Evolutionary conservation across 2,888 invertebrate genomes (phyloP).

Genomic region (Endotricha flammealis): DNA sequence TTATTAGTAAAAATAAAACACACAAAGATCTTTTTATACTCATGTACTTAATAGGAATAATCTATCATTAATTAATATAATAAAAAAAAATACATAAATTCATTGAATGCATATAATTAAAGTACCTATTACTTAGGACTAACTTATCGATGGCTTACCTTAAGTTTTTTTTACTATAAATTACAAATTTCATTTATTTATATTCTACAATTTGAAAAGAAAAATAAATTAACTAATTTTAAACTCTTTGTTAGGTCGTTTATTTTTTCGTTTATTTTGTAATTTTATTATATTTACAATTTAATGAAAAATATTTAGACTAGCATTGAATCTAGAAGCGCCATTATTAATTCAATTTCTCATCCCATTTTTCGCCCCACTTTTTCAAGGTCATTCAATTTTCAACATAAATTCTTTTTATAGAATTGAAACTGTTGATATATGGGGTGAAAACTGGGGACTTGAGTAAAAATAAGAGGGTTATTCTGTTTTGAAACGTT

Average conservation of each 20-base stretch:
- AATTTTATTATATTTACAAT: constrained; percentile 8
- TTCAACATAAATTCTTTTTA: too few species aligned
- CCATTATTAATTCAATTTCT: too few species aligned
- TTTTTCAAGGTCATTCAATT: too few species aligned
- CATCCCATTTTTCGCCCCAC: too few species aligned
- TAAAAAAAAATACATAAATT: constrained; percentile 74
- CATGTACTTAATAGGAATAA: constrained; percentile 48
- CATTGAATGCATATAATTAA: constrained; percentile 48
- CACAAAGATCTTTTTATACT: constrained; percentile 59
- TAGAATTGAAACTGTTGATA: too few species aligned
- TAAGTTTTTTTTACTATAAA: constrained; percentile 66
- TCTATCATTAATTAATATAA: constrained; percentile 63
- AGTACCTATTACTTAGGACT: constrained; percentile 48
- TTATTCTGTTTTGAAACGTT: too few species aligned
- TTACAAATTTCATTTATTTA: constrained; percentile 67
- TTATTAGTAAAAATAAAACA: constrained; percentile 54
- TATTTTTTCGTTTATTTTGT: constrained; percentile 23
- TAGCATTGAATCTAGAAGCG: not conserved
- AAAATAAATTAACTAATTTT: constrained; percentile 58
- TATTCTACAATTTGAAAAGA: constrained; percentile 44
- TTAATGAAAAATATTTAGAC: not conserved
- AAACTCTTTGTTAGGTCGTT: constrained; percentile 47
- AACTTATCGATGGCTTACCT: constrained; percentile 72
- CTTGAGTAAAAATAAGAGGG: too few species aligned
- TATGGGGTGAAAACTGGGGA: too few species aligned